These are phyloP conservation scores for Oxyura jamaicensis DNA, from an alignment of 2,113 vertebrate species.

Conservation along the genomic window DNA sequence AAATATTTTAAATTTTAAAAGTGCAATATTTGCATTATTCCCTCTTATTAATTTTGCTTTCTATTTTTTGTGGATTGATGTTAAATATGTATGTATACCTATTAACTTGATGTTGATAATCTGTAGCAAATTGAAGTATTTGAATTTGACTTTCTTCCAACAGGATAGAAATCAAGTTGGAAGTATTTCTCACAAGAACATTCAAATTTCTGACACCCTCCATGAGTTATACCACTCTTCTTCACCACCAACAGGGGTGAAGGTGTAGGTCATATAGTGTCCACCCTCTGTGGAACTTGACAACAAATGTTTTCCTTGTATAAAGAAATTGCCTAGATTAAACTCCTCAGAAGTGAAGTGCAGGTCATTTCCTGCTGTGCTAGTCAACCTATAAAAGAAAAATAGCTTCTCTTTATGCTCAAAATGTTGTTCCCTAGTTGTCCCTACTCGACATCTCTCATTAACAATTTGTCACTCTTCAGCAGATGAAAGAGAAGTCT, in stretches of 20 bases:
- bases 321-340: not conserved
- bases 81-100: not conserved
- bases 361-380: not conserved
- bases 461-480: not conserved
- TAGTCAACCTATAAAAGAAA: not conserved
- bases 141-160: not conserved
- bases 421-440: not conserved
- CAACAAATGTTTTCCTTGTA: not conserved
- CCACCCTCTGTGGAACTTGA: not conserved
- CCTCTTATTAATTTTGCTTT: not conserved
- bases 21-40: not conserved
- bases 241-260: not conserved
- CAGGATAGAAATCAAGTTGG: not conserved
- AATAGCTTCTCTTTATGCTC: not conserved
- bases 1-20: not conserved
- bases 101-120: not conserved
- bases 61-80: not conserved
- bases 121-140: not conserved
- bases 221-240: not conserved
- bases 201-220: not conserved
- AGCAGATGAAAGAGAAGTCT: not conserved
- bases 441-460: not conserved
- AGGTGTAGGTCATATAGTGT: not conserved
- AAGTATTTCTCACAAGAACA: not conserved
- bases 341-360: not conserved